Evolutionary conservation across 2,888 invertebrate species (phyloP).

Genomic region (Camponotus fellah): DNA sequence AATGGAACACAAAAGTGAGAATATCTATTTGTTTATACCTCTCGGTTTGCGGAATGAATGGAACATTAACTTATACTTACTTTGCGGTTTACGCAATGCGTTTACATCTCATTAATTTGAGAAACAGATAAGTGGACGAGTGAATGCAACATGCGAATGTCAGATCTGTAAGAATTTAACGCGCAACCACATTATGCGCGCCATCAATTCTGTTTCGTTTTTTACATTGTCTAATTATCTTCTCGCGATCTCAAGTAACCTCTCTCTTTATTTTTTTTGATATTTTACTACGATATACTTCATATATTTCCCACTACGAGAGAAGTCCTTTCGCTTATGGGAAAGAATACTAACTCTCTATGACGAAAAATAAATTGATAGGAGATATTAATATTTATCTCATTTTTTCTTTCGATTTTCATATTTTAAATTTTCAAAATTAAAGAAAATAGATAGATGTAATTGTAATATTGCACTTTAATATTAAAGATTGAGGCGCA

Average conservation of each 20-base stretch:
- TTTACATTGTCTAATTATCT: slow-evolving; percentile 42
- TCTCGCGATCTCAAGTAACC: background rate
- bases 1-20: slow-evolving; percentile 35
- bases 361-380: background rate
- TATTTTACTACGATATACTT: background rate
- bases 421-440: background rate
- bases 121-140: slow-evolving; percentile 5
- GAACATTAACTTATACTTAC: slow-evolving; percentile 15
- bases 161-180: slow-evolving; percentile 1
- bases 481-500: background rate
- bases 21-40: slow-evolving; percentile 25
- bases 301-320: background rate
- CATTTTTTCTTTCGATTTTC: background rate
- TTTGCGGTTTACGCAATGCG: slow-evolving; percentile 26
- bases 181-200: background rate
- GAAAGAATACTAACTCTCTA: background rate
- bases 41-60: slow-evolving; percentile 21
- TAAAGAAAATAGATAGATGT: background rate
- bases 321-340: background rate
- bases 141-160: slow-evolving; percentile 5
- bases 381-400: too few species aligned
- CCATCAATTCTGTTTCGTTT: slow-evolving; percentile 11
- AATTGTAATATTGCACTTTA: background rate
- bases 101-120: slow-evolving; percentile 46
- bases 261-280: background rate